phyloP scores from a whole-genome alignment of 2,888 invertebrate species.

The Tethea ocularis region DNA sequence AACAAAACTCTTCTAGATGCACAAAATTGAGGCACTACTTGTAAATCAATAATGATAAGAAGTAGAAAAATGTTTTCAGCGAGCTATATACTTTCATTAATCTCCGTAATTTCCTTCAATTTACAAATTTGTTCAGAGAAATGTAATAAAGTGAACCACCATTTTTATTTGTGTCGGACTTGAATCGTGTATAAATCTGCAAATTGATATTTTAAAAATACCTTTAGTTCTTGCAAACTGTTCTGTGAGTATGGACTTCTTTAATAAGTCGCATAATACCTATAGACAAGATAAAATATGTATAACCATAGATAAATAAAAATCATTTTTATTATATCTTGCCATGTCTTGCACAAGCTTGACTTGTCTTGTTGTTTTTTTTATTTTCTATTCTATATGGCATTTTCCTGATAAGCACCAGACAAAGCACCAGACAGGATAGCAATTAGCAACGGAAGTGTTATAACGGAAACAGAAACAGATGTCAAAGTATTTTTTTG shows the following conservation, averaged over 20 bases:
- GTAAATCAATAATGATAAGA: constrained; percentile 44
- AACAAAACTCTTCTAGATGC: constrained; percentile 68
- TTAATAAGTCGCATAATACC: constrained; percentile 46
- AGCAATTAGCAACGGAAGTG: no score
- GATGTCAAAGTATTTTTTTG: no score
- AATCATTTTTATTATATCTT: neutral
- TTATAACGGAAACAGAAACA: no score
- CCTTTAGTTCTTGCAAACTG: constrained; percentile 20
- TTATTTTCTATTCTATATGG: no score
- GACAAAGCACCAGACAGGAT: no score
- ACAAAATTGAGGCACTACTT: constrained; percentile 66
- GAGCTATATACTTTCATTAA: constrained; percentile 39
- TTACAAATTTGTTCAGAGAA: constrained; percentile 65
- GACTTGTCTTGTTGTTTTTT: no score
- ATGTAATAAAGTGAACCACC: constrained; percentile 75
- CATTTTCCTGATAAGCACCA: no score
- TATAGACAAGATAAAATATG: constrained; percentile 39
- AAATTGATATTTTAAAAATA: constrained; percentile 33
- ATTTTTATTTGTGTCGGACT: constrained; percentile 81
- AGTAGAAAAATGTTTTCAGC: constrained; percentile 47
- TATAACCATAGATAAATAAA: neutral
- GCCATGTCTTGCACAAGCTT: no score
- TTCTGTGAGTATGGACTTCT: constrained; percentile 20
- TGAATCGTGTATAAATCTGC: constrained; percentile 61
- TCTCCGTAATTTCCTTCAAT: constrained; percentile 52